phyloP scores from a whole-genome alignment of 2,888 invertebrate species.

The Chaetogeoica ovagalla region DNA sequence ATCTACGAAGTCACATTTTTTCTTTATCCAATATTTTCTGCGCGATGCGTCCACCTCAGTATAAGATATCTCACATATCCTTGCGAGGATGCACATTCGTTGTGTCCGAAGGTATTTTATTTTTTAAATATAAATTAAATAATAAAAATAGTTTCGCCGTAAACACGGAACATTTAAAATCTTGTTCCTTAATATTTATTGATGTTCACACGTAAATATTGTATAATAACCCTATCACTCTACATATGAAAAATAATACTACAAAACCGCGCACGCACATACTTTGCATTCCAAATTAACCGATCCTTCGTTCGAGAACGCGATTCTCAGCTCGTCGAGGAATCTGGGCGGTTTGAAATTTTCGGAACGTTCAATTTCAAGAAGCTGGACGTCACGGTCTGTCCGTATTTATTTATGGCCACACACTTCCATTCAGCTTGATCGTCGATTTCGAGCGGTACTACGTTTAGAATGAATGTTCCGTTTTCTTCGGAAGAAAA shows the following conservation, averaged over 20 bases:
- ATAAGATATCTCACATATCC: too few relatives aligned
- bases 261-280: slow-evolving; percentile 28
- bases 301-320: slow-evolving; percentile 84
- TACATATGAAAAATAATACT: too few relatives aligned
- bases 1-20: too few relatives aligned
- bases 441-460: slow-evolving; percentile 76
- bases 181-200: too few relatives aligned
- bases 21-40: too few relatives aligned
- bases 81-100: too few relatives aligned
- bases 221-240: too few relatives aligned
- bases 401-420: slow-evolving; percentile 85
- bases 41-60: too few relatives aligned
- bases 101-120: not conserved
- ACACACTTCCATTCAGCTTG: slow-evolving; percentile 93
- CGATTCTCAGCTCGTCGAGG: slow-evolving; percentile 80
- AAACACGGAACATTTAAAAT: too few relatives aligned
- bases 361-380: slow-evolving; percentile 81
- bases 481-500: slow-evolving; percentile 72
- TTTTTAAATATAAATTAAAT: not conserved
- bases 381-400: slow-evolving; percentile 84
- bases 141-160: too few relatives aligned
- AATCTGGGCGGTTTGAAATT: slow-evolving; percentile 88
- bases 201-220: too few relatives aligned
- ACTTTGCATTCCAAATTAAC: slow-evolving; percentile 87
- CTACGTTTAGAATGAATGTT: slow-evolving; percentile 73